Conservation (phyloP, 2,888 invertebrate species). For the Heliothis peltigera region DNA sequence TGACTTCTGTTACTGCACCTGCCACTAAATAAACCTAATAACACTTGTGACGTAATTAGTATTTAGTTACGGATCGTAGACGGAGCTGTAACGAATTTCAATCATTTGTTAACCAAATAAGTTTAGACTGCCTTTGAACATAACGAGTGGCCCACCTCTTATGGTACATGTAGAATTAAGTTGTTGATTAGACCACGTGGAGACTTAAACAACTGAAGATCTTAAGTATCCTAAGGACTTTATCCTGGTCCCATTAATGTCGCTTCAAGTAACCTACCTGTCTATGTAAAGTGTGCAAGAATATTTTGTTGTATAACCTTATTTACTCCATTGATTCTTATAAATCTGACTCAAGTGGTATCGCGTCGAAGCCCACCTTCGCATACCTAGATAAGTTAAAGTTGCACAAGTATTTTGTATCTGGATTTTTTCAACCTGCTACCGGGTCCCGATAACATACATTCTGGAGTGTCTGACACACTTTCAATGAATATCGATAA, state of each 20-base stretch:
- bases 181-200: conserved; percentile 24
- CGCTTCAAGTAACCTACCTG: too few species aligned
- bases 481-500: conserved; percentile 75
- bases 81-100: conserved; percentile 58
- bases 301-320: conserved; percentile 10
- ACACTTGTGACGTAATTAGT: conserved; percentile 56
- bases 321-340: conserved; percentile 31
- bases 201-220: not conserved
- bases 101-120: conserved; percentile 65
- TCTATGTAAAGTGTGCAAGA: too few species aligned
- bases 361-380: conserved; percentile 32
- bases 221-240: too few species aligned
- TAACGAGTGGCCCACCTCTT: conserved; percentile 27
- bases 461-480: conserved; percentile 76
- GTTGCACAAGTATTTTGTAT: conserved; percentile 53
- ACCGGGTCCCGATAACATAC: conserved; percentile 66
- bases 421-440: conserved; percentile 67
- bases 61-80: conserved; percentile 58
- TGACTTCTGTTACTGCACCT: conserved; percentile 66
- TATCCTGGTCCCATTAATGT: too few species aligned
- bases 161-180: conserved; percentile 32
- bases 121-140: conserved; percentile 26
- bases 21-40: conserved; percentile 52
- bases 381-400: conserved; percentile 54
- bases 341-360: conserved; percentile 38